These are phyloP conservation scores for Orthosia gracilis DNA, from an alignment of 2,888 invertebrate species.

Conservation along the genomic window DNA sequence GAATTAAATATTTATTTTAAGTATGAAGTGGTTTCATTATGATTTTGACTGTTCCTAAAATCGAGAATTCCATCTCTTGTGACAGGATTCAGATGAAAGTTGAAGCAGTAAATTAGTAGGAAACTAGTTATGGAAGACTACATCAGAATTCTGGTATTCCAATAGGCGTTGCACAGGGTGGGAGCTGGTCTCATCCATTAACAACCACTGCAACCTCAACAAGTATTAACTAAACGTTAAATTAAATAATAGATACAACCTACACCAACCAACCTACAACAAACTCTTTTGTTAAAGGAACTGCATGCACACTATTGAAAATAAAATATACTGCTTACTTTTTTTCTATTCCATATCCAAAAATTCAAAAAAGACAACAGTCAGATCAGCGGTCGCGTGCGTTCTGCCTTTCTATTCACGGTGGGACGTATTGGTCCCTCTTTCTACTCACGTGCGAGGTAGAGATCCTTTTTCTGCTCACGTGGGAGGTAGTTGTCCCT, in stretches of 20 bases:
- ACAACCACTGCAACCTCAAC: too few relatives aligned
- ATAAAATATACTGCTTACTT: neutral
- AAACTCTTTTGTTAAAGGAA: constrained; percentile 11
- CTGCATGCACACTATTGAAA: neutral
- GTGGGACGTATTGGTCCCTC: too few relatives aligned
- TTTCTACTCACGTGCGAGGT: too few relatives aligned
- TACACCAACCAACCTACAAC: neutral
- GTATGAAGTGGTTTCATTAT: constrained; percentile 21
- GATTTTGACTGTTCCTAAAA: neutral
- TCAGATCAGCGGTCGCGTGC: neutral
- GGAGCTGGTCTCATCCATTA: neutral
- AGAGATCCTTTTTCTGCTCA: too few relatives aligned
- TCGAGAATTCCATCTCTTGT: neutral
- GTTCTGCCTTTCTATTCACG: too few relatives aligned
- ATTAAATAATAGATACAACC: too few relatives aligned
- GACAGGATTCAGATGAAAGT: neutral
- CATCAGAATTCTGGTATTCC: neutral
- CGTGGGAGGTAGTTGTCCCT: too few relatives aligned
- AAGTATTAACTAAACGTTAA: too few relatives aligned
- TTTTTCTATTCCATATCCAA: constrained; percentile 39
- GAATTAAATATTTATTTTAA: constrained; percentile 58
- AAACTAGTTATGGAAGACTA: neutral
- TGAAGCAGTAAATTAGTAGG: neutral
- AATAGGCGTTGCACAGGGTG: too few relatives aligned
- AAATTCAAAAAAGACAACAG: constrained; percentile 20